Evolutionary conservation across 2,888 invertebrate species (phyloP).

Genomic region (Eristalis arbustorum): DNA sequence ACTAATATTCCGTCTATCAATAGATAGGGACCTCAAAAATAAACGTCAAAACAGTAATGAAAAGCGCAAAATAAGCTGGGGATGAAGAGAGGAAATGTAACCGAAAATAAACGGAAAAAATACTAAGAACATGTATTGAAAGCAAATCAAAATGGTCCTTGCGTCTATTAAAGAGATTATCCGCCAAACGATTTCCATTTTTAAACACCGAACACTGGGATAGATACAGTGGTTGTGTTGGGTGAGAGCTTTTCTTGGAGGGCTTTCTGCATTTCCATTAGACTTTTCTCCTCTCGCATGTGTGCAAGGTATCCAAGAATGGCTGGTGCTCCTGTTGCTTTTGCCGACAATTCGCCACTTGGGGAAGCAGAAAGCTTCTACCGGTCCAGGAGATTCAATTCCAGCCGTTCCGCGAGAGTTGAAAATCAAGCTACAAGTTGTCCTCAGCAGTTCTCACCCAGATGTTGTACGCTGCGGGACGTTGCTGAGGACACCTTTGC

Average conservation of each 20-base stretch:
- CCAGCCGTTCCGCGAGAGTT: not conserved
- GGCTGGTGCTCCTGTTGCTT: not conserved
- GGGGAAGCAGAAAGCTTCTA: not conserved
- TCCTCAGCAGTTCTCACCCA: conserved; percentile 9
- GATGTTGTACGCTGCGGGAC: not conserved
- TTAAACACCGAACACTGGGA: not conserved
- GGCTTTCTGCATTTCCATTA: not conserved
- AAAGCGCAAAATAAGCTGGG: not conserved
- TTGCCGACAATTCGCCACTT: not conserved
- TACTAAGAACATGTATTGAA: not conserved
- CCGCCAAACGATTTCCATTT: not conserved
- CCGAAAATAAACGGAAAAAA: not conserved
- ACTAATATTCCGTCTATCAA: not conserved
- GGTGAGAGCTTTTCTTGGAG: not conserved
- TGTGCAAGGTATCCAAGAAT: not conserved
- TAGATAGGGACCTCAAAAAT: not conserved
- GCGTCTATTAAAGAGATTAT: not conserved
- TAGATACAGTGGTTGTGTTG: not conserved
- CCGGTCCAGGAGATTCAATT: not conserved
- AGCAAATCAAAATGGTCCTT: not conserved
- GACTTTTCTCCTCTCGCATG: not conserved
- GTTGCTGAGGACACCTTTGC: not conserved
- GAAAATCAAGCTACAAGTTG: conserved; percentile 7
- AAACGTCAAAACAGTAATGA: not conserved
- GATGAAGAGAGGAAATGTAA: not conserved